phyloP scores from a whole-genome alignment of 2,113 vertebrate genomes.

The Anguilla rostrata region DNA sequence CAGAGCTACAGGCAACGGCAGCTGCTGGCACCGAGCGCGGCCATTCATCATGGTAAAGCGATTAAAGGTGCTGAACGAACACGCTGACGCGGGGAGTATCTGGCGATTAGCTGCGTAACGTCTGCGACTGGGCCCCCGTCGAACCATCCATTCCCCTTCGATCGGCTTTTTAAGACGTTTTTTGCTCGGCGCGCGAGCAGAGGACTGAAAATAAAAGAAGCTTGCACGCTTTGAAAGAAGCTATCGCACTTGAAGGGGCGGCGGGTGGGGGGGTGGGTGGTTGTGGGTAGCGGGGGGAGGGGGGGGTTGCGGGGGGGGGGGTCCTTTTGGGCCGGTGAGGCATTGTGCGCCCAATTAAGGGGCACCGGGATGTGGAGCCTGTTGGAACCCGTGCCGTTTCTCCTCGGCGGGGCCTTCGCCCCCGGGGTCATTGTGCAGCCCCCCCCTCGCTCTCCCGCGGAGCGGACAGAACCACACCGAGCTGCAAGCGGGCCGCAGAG shows the following conservation, averaged over 20 bases:
- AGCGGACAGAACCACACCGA: not conserved
- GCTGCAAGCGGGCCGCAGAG: slow-evolving; percentile 54
- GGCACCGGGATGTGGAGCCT: too few species aligned
- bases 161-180: slow-evolving; percentile 12
- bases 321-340: not conserved
- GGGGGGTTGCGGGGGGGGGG: too few species aligned
- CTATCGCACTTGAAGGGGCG: not conserved
- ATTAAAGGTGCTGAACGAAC: slow-evolving; percentile 56
- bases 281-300: too few species aligned
- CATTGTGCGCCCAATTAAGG: not conserved
- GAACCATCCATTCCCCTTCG: slow-evolving; percentile 29
- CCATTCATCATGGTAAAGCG: slow-evolving; percentile 64
- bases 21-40: slow-evolving; percentile 59
- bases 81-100: slow-evolving; percentile 55
- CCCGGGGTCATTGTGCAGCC: not conserved
- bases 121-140: slow-evolving; percentile 20
- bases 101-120: slow-evolving; percentile 54
- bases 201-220: not conserved
- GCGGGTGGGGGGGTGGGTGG: too few species aligned
- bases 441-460: not conserved
- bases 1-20: slow-evolving; percentile 46
- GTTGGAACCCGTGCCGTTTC: not conserved
- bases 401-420: too few species aligned
- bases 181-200: not conserved
- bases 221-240: too few species aligned